Percentiles rank a stretch among this genome's conserved stretches.
Conservation (phyloP, 2,797 vertebrate genomes). For the Spinus pinus region DNA sequence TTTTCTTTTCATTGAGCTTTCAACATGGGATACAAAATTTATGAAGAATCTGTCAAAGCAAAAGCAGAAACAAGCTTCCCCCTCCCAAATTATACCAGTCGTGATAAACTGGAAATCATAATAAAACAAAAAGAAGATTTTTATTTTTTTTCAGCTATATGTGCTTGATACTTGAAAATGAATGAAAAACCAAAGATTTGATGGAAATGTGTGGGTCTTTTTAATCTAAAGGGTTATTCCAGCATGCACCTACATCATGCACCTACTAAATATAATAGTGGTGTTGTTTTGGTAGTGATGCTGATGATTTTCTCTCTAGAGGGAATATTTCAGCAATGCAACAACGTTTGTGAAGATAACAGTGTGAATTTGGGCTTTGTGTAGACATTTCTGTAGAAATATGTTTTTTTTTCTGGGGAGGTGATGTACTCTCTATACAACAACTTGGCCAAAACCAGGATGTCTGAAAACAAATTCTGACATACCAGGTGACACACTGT, state of each 20-base stretch:
- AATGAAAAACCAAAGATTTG: background rate
- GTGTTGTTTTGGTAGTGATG: background rate
- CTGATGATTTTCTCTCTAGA: background rate
- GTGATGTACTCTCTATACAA: background rate
- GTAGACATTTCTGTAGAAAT: background rate
- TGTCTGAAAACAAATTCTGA: background rate
- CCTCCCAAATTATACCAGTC: constrained; percentile 14
- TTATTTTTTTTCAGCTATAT: background rate
- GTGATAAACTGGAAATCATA: background rate
- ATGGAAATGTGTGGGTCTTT: background rate
- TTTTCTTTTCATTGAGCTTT: constrained; percentile 58
- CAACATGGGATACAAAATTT: constrained; percentile 46
- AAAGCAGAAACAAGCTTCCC: constrained; percentile 56
- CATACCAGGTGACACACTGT: accelerated
- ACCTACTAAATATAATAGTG: background rate
- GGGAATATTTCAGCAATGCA: background rate
- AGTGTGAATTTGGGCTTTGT: background rate
- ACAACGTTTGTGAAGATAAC: background rate
- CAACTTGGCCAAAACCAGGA: background rate
- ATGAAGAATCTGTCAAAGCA: constrained; percentile 60
- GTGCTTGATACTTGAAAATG: background rate
- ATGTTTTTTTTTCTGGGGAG: accelerated
- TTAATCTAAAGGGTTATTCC: background rate
- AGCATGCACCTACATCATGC: constrained; percentile 38
- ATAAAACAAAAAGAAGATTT: background rate